Percentiles rank a stretch among this genome's conserved stretches.
These are phyloP conservation scores for Campoplex nolae DNA, from an alignment of 2,888 invertebrate species.

Conservation along the genomic window DNA sequence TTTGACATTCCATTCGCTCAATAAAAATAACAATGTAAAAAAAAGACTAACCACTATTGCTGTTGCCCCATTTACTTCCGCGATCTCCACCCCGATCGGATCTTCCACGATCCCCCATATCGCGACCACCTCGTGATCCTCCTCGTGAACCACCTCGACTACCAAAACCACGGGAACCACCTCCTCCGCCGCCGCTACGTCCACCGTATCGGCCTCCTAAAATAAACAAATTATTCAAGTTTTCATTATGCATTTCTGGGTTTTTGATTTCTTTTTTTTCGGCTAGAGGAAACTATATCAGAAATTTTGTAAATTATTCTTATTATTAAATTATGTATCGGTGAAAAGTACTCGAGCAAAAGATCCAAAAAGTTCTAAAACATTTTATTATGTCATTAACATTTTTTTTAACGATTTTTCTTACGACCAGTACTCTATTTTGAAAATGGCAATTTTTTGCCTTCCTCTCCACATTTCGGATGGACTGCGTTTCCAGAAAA, in stretches of 20 bases:
- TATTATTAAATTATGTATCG: too few relatives aligned
- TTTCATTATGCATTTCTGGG: not conserved
- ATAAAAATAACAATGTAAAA: not conserved
- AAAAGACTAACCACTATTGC: conserved; percentile 73
- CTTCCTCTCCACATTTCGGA: too few relatives aligned
- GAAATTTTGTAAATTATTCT: too few relatives aligned
- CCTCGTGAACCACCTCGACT: conserved; percentile 76
- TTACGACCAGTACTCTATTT: too few relatives aligned
- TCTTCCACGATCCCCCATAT: conserved; percentile 79
- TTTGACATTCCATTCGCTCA: not conserved
- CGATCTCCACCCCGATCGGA: conserved; percentile 80
- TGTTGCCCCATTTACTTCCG: conserved; percentile 79
- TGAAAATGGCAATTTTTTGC: too few relatives aligned
- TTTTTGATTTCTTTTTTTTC: not conserved
- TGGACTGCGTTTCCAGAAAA: too few relatives aligned
- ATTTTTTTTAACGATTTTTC: too few relatives aligned
- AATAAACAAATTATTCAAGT: conserved; percentile 21
- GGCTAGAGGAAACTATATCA: not conserved
- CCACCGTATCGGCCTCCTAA: conserved; percentile 81
- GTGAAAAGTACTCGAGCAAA: too few relatives aligned
- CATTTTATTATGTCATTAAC: too few relatives aligned
- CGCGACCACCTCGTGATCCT: conserved; percentile 78
- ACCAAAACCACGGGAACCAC: conserved; percentile 72
- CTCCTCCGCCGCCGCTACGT: conserved; percentile 76
- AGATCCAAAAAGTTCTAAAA: too few relatives aligned